These are phyloP conservation scores for Cladorhizidae sp. DNA, from an alignment of 37 sponge, comb jelly and placozoan species.

Conservation along the genomic window DNA sequence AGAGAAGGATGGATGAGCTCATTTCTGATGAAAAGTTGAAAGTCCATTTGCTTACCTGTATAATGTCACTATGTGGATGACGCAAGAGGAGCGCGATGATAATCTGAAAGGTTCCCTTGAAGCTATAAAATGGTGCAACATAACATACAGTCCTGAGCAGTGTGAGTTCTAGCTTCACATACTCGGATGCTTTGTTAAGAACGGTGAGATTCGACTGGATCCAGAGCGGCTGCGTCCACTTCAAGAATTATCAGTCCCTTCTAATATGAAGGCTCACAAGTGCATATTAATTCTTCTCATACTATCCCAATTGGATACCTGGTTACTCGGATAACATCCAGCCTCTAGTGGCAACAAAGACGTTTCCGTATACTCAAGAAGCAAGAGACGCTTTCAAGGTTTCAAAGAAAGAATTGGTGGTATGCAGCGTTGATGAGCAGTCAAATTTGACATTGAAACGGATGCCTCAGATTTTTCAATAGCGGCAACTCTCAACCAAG, in stretches of 20 bases:
- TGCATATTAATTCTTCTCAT: too few relatives aligned
- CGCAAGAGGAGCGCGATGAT: slow-evolving; percentile 2
- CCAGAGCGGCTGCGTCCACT: not conserved
- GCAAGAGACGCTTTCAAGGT: not conserved
- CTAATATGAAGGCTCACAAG: too few relatives aligned
- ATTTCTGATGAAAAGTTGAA: not conserved
- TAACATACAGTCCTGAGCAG: not conserved
- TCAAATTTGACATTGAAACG: not conserved
- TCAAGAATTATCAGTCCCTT: not conserved
- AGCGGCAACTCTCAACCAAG: not conserved
- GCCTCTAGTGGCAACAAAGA: not conserved
- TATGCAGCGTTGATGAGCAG: slow-evolving; percentile 3
- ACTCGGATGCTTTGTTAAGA: not conserved
- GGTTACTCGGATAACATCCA: not conserved
- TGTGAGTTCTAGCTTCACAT: not conserved
- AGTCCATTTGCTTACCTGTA: slow-evolving; percentile 9
- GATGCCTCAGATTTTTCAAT: slow-evolving; percentile 2
- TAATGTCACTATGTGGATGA: slow-evolving; percentile 8
- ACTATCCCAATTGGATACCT: not conserved
- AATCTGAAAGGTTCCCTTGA: slow-evolving; percentile 2
- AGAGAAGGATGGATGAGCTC: not conserved
- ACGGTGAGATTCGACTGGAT: not conserved
- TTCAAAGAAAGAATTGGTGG: not conserved
- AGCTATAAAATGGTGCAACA: not conserved
- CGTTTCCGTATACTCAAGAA: not conserved